Conservation (phyloP, 2,888 invertebrate genomes). For the Ferdinandea cuprea region DNA sequence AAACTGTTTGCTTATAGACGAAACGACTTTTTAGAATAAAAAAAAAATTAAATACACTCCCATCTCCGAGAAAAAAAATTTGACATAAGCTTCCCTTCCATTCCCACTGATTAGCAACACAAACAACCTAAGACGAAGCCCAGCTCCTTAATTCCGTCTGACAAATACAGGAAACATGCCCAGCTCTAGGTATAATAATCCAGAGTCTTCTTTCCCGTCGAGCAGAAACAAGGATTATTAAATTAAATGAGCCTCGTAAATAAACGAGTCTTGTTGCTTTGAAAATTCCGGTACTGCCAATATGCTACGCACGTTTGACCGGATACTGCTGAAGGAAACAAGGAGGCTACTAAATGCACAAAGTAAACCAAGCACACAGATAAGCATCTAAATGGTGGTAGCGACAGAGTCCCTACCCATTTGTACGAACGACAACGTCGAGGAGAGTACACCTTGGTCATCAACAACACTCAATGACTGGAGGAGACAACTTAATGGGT, state of each 20-base stretch:
- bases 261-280: slow-evolving; percentile 5
- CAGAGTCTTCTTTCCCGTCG: background rate
- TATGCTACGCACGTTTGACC: slow-evolving; percentile 5
- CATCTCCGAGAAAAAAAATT: slow-evolving; percentile 13
- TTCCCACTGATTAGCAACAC: background rate
- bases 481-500: slow-evolving; percentile 42
- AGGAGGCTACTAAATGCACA: background rate
- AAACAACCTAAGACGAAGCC: background rate
- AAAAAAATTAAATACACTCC: no score
- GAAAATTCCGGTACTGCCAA: background rate
- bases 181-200: slow-evolving; percentile 1
- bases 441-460: slow-evolving; percentile 5
- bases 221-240: slow-evolving; percentile 15
- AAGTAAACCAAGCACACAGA: slow-evolving; percentile 7
- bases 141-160: background rate
- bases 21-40: no score
- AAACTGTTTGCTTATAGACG: no score
- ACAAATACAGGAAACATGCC: slow-evolving; percentile 16
- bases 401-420: background rate
- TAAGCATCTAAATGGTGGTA: background rate
- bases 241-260: slow-evolving; percentile 36
- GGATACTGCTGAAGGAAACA: background rate
- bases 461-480: slow-evolving; percentile 34
- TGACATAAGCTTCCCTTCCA: slow-evolving; percentile 15
- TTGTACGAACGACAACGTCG: background rate